A percentile compares a stretch with the other conserved stretches of the same genome.
phyloP scores from a whole-genome alignment of 2,113 vertebrate species.

The Lathamus discolor region DNA sequence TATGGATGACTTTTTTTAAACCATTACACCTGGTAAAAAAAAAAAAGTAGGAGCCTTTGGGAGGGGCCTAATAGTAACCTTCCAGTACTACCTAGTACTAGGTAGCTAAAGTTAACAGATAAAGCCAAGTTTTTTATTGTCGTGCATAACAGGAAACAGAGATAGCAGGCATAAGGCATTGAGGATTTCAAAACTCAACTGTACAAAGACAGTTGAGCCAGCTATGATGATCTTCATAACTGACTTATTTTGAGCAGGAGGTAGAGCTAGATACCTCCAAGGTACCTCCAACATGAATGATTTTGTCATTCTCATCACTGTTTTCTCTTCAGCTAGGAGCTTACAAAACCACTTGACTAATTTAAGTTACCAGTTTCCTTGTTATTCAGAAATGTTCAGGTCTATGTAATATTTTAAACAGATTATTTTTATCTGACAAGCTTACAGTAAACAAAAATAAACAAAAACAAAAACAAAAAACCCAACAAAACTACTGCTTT shows the following conservation, averaged over 20 bases:
- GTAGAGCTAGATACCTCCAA: background rate
- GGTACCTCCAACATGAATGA: background rate
- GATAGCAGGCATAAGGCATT: background rate
- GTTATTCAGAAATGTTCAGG: background rate
- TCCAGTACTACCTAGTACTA: background rate
- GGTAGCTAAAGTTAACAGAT: background rate
- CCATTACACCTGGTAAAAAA: background rate
- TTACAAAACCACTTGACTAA: background rate
- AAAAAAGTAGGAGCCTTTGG: background rate
- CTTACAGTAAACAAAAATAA: background rate
- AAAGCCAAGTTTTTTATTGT: background rate
- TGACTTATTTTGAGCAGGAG: background rate
- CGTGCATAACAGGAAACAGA: background rate
- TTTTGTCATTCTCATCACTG: background rate
- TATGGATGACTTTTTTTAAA: too few relatives aligned
- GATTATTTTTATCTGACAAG: background rate
- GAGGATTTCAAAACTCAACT: background rate
- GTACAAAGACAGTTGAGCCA: background rate
- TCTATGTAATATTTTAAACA: background rate
- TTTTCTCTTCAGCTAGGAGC: background rate
- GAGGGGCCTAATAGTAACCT: background rate
- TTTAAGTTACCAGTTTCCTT: background rate
- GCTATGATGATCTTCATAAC: accelerated
- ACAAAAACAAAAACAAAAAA: background rate
- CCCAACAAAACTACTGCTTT: background rate